These are phyloP conservation scores for Nomada lathburiana DNA, from an alignment of 2,888 invertebrate species.

Conservation along the genomic window DNA sequence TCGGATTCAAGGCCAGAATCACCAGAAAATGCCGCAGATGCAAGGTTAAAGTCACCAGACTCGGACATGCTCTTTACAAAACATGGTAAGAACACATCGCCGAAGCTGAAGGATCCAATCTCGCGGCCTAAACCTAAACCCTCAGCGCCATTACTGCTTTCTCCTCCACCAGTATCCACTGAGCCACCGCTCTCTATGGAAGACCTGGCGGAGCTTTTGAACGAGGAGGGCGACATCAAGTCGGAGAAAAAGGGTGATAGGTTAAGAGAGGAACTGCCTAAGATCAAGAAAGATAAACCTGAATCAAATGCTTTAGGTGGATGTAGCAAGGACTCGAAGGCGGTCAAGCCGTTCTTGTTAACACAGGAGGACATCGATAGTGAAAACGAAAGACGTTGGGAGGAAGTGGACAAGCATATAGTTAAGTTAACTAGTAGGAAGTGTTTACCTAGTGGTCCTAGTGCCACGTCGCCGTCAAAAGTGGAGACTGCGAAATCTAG, in stretches of 20 bases:
- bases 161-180: constrained; percentile 75
- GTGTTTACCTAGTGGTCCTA: constrained; percentile 26
- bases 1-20: constrained; percentile 54
- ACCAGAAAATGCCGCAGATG: constrained; percentile 64
- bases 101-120: constrained; percentile 56
- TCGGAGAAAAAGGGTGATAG: constrained; percentile 40
- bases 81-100: constrained; percentile 56
- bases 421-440: constrained; percentile 70
- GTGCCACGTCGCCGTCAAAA: constrained; percentile 14
- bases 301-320: not conserved
- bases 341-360: constrained; percentile 33
- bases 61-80: constrained; percentile 66
- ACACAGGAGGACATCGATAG: constrained; percentile 64
- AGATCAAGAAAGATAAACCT: constrained; percentile 33
- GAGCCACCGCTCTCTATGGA: constrained; percentile 81
- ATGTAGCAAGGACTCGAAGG: constrained; percentile 51
- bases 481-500: constrained; percentile 27
- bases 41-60: constrained; percentile 73
- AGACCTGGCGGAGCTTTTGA: constrained; percentile 79
- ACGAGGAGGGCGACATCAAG: constrained; percentile 72
- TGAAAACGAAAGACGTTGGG: constrained; percentile 72
- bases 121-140: constrained; percentile 46
- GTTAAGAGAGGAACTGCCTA: constrained; percentile 23
- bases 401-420: constrained; percentile 78
- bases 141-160: constrained; percentile 70